A percentile compares a stretch with the other conserved stretches of the same genome.
phyloP scores from a whole-genome alignment of 2,888 invertebrate species.

The Nymphalis c-album region DNA sequence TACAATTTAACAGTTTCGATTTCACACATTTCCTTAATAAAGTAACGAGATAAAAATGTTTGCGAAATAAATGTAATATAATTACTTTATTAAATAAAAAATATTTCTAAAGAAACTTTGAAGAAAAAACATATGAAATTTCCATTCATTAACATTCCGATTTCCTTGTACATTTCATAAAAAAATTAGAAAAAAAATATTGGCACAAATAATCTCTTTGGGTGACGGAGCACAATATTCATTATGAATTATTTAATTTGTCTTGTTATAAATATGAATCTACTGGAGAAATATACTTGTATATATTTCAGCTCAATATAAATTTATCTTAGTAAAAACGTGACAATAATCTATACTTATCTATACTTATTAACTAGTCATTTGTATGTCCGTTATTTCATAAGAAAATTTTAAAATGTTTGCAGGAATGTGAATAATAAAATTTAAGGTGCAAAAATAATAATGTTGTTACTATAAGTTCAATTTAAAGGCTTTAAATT shows the following conservation, averaged over 20 bases:
- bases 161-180: neutral
- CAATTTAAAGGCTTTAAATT: neutral
- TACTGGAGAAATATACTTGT: neutral
- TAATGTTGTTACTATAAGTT: neutral
- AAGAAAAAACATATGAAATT: neutral
- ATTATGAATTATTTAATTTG: too few relatives aligned
- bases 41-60: neutral
- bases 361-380: neutral
- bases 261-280: neutral
- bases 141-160: too few relatives aligned
- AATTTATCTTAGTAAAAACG: slow-evolving; percentile 11
- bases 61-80: neutral
- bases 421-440: slow-evolving; percentile 1
- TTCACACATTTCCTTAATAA: neutral
- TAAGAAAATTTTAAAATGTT: too few relatives aligned
- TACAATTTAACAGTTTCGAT: neutral
- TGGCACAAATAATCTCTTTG: slow-evolving; percentile 13
- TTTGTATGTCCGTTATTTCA: neutral
- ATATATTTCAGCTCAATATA: slow-evolving; percentile 6
- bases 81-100: neutral
- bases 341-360: slow-evolving; percentile 14
- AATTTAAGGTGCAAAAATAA: neutral
- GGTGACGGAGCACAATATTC: neutral
- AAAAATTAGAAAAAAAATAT: neutral
- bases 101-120: too few relatives aligned